phyloP scores from a whole-genome alignment of 2,113 vertebrate species.

The Clupea harengus region DNA sequence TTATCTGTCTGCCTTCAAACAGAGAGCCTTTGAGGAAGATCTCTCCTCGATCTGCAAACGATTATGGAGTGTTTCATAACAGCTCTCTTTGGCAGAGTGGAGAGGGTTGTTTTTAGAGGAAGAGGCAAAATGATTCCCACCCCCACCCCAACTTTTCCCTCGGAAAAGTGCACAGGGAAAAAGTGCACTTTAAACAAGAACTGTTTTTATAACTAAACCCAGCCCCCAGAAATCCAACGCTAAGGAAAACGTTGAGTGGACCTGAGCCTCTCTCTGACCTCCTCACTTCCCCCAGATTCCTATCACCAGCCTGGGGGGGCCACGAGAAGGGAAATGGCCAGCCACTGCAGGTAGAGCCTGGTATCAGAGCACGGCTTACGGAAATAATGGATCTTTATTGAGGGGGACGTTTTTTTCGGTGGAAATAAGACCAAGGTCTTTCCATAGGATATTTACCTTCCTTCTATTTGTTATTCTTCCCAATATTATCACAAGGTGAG shows the following conservation, averaged over 20 bases:
- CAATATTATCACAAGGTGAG: background rate
- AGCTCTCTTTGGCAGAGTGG: background rate
- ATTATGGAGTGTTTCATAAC: background rate
- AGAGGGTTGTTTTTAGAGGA: background rate
- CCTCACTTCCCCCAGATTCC: background rate
- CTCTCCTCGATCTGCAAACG: background rate
- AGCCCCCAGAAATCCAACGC: background rate
- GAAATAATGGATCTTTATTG: background rate
- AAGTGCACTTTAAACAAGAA: background rate
- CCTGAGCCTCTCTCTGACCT: background rate
- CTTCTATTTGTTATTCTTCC: background rate
- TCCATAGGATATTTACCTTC: background rate
- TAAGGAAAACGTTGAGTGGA: background rate
- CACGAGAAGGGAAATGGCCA: background rate
- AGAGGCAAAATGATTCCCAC: background rate
- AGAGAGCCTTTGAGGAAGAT: background rate
- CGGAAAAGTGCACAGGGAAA: background rate
- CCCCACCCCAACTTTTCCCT: background rate
- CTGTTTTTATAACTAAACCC: background rate
- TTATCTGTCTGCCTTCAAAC: background rate
- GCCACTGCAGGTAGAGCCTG: background rate
- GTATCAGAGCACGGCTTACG: background rate
- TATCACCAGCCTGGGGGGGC: background rate
- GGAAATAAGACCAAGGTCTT: conserved; percentile 2
- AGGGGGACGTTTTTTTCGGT: background rate